phyloP scores from a whole-genome alignment of 2,113 vertebrate species.

The Tragelaphus scriptus region DNA sequence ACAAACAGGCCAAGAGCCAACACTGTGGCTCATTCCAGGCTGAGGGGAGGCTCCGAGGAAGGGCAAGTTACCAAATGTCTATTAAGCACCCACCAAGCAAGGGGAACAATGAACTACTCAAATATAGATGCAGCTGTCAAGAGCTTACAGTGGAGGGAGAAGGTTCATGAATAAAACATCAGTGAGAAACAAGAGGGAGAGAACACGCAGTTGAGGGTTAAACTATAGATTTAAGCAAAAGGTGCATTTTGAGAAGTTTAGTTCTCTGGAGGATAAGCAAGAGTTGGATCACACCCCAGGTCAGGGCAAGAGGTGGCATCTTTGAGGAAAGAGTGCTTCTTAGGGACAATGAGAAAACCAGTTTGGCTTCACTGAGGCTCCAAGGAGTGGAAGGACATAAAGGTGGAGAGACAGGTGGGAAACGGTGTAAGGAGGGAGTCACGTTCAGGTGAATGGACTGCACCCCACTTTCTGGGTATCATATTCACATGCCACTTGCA shows the following conservation, averaged over 20 bases:
- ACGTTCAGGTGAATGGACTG: rapidly evolving
- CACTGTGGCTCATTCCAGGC: neutral
- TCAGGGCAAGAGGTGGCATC: neutral
- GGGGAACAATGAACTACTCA: neutral
- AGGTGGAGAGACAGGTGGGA: neutral
- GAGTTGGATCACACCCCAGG: neutral
- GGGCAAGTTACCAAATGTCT: neutral
- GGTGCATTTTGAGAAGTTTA: neutral
- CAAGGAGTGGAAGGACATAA: neutral
- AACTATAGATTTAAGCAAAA: neutral
- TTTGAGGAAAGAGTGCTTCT: neutral
- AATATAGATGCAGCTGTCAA: neutral
- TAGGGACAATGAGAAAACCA: neutral
- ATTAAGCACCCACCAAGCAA: neutral
- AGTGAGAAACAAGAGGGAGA: neutral
- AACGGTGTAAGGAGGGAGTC: rapidly evolving
- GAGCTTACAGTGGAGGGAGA: neutral
- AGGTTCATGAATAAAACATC: neutral
- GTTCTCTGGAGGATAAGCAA: neutral
- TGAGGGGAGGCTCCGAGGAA: neutral
- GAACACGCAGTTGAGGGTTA: neutral
- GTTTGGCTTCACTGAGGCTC: neutral
- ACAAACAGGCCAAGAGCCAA: neutral
- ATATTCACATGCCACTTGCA: neutral
- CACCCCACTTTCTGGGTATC: neutral